Evolutionary conservation across 2,888 invertebrate genomes (phyloP).

Genomic region (Glaucopsyche alexis): DNA sequence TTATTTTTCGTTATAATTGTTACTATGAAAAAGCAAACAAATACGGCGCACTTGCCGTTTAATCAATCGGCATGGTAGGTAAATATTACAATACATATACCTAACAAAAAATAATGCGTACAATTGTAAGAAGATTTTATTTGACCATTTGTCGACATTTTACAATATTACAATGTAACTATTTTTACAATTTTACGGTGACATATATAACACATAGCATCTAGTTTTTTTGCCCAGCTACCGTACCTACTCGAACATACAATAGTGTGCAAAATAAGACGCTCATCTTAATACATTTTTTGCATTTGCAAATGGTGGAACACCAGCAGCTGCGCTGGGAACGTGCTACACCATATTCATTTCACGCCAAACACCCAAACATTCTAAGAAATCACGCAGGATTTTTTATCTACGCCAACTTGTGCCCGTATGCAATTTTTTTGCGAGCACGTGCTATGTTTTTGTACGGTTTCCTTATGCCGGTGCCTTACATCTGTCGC

Average conservation of each 20-base stretch:
- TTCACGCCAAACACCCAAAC: constrained; percentile 49
- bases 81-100: too few relatives aligned
- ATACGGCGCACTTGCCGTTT: too few relatives aligned
- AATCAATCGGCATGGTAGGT: too few relatives aligned
- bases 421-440: constrained; percentile 76
- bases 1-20: too few relatives aligned
- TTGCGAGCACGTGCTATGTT: constrained; percentile 72
- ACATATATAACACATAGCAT: too few relatives aligned
- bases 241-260: background rate
- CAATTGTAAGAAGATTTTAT: too few relatives aligned
- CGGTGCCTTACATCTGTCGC: constrained; percentile 72
- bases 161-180: too few relatives aligned
- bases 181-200: too few relatives aligned
- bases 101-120: too few relatives aligned
- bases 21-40: too few relatives aligned
- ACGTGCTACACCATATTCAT: constrained; percentile 48
- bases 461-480: constrained; percentile 67
- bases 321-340: constrained; percentile 46
- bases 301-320: background rate
- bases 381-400: constrained; percentile 61
- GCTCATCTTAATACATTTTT: background rate
- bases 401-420: constrained; percentile 64
- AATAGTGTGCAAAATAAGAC: constrained; percentile 24
- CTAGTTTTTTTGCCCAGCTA: background rate
- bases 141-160: too few relatives aligned